Percentiles rank a stretch among this genome's conserved stretches.
Conservation (phyloP, 1,140 invertebrate species). For the Rhagoletis pomonella region DNA sequence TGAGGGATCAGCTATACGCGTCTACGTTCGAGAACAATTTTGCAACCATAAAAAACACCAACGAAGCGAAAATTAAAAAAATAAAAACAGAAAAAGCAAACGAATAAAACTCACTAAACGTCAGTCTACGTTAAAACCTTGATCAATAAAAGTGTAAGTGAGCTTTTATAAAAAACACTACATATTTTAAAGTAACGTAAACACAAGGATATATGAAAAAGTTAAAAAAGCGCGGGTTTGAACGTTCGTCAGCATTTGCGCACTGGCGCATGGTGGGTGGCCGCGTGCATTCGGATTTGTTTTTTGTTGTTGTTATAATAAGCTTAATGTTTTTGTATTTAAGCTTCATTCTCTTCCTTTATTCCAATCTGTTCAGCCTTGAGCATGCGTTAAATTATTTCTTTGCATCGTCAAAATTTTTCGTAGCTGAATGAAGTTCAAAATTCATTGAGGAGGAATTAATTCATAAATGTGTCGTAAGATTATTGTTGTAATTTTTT, state of each 20-base stretch:
- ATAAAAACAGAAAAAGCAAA: too few relatives aligned
- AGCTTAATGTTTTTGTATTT: neutral
- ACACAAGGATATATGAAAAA: neutral
- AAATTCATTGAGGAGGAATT: conserved; percentile 52
- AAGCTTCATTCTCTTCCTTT: neutral
- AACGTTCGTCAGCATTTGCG: neutral
- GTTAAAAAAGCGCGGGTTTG: neutral
- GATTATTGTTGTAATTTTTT: neutral
- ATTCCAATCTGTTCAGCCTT: neutral
- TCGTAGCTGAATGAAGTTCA: conserved; percentile 48
- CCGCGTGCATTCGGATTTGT: neutral
- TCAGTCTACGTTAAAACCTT: neutral
- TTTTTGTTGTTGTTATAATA: neutral
- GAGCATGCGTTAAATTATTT: neutral
- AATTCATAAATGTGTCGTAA: conserved; percentile 44
- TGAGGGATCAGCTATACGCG: too few relatives aligned
- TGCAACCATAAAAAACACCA: too few relatives aligned
- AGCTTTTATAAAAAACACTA: too few relatives aligned
- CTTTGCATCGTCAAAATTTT: conserved; percentile 11
- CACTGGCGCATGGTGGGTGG: conserved; percentile 7
- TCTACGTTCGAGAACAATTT: too few relatives aligned
- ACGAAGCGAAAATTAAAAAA: too few relatives aligned
- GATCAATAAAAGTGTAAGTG: neutral
- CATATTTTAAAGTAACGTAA: neutral
- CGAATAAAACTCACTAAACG: neutral